Percentiles rank a stretch among this genome's conserved stretches.
phyloP scores from a whole-genome alignment of 2,797 vertebrate species.

The Halcyon smyrnensis region DNA sequence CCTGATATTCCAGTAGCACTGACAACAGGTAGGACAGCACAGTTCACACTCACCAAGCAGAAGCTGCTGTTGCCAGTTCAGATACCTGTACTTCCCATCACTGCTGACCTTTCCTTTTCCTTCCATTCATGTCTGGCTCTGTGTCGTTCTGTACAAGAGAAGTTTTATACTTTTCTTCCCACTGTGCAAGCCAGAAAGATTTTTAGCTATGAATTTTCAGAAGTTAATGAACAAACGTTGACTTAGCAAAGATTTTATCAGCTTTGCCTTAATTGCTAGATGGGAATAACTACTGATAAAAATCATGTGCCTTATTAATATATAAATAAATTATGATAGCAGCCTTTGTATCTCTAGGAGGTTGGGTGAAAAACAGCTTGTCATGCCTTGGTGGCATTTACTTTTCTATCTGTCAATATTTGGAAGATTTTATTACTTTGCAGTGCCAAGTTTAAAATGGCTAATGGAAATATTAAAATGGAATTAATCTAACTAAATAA shows the following conservation, averaged over 20 bases:
- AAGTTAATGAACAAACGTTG: slow-evolving; percentile 53
- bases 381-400: slow-evolving; percentile 71
- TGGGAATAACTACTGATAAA: slow-evolving; percentile 45
- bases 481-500: slow-evolving; percentile 79
- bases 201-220: neutral
- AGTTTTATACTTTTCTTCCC: neutral
- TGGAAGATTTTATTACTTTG: slow-evolving; percentile 77
- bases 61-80: neutral
- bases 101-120: neutral
- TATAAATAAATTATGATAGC: slow-evolving; percentile 66
- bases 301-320: slow-evolving; percentile 62
- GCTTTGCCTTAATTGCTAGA: slow-evolving; percentile 48
- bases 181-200: neutral
- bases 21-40: neutral
- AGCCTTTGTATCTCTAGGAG: slow-evolving; percentile 36
- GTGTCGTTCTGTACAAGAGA: neutral
- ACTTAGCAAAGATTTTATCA: slow-evolving; percentile 51
- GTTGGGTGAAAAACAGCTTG: slow-evolving; percentile 73
- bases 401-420: slow-evolving; percentile 81
- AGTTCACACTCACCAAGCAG: neutral
- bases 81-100: neutral
- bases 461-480: slow-evolving; percentile 83
- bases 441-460: slow-evolving; percentile 75
- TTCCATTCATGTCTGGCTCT: neutral
- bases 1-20: neutral